A percentile compares a stretch with the other conserved stretches of the same genome.
Evolutionary conservation across 2,888 invertebrate genomes (phyloP).

Genomic region (Synanthedon vespiformis): DNA sequence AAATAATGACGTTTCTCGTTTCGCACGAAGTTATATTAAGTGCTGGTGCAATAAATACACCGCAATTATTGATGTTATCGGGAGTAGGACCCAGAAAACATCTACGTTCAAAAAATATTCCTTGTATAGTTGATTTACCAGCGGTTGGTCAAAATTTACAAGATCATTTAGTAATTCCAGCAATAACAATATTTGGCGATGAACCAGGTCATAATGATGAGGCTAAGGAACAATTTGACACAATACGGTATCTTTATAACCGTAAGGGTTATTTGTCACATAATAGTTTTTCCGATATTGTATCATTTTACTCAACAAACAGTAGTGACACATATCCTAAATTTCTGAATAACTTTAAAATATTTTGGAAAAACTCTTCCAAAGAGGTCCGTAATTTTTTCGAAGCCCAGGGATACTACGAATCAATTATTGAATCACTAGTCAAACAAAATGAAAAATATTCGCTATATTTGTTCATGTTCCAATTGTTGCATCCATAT

Average conservation of each 20-base stretch:
- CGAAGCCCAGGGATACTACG: constrained; percentile 14
- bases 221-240: constrained; percentile 26
- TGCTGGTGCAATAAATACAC: constrained; percentile 41
- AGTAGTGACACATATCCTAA: constrained; percentile 31
- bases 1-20: constrained; percentile 18
- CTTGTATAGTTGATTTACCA: constrained; percentile 37
- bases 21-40: constrained; percentile 44
- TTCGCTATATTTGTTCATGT: constrained; percentile 30
- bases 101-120: constrained; percentile 31
- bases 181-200: constrained; percentile 31
- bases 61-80: constrained; percentile 51
- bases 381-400: constrained; percentile 35
- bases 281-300: constrained; percentile 68
- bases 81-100: constrained; percentile 54
- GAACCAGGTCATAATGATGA: constrained; percentile 21
- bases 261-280: constrained; percentile 60
- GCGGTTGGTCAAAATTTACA: constrained; percentile 68
- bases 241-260: constrained; percentile 57
- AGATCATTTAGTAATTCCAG: constrained; percentile 53
- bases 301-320: constrained; percentile 67
- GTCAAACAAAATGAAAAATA: constrained; percentile 23
- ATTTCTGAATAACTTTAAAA: constrained; percentile 26
- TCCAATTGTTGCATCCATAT: constrained; percentile 54
- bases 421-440: constrained; percentile 20
- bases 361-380: constrained; percentile 35